A percentile compares a stretch with the other conserved stretches of the same genome.
phyloP scores from a whole-genome alignment of 1,140 invertebrate genomes.

The Hyphantria cunea region DNA sequence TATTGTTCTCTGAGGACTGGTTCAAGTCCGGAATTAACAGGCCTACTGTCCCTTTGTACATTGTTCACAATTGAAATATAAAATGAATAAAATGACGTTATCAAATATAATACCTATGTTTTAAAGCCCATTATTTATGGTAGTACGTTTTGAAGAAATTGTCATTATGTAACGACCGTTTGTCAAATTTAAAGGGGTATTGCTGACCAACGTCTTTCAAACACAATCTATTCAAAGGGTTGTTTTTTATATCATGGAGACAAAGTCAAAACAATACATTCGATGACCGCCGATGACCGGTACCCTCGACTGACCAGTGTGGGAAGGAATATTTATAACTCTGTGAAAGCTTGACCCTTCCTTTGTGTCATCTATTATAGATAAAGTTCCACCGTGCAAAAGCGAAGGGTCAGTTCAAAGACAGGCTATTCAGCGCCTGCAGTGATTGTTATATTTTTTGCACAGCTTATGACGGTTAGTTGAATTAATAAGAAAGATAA shows the following conservation, averaged over 20 bases:
- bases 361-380: conserved; percentile 53
- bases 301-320: conserved; percentile 64
- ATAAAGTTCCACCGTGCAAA: conserved; percentile 52
- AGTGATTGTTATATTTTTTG: conserved; percentile 67
- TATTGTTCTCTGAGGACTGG: no score
- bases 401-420: conserved; percentile 55
- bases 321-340: conserved; percentile 47
- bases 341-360: conserved; percentile 68
- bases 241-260: conserved; percentile 62
- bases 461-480: conserved; percentile 61
- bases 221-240: conserved; percentile 54
- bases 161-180: conserved; percentile 52
- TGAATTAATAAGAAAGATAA: conserved; percentile 68
- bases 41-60: no score
- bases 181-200: conserved; percentile 59
- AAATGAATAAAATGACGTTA: no score
- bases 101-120: no score
- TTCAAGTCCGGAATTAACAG: no score
- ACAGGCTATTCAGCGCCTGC: conserved; percentile 47
- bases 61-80: no score
- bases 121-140: no score
- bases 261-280: conserved; percentile 65
- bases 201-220: conserved; percentile 59
- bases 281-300: conserved; percentile 75
- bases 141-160: no score